phyloP scores from a whole-genome alignment of 92 coral and sea anemone genomes.

The Montipora capitata region DNA sequence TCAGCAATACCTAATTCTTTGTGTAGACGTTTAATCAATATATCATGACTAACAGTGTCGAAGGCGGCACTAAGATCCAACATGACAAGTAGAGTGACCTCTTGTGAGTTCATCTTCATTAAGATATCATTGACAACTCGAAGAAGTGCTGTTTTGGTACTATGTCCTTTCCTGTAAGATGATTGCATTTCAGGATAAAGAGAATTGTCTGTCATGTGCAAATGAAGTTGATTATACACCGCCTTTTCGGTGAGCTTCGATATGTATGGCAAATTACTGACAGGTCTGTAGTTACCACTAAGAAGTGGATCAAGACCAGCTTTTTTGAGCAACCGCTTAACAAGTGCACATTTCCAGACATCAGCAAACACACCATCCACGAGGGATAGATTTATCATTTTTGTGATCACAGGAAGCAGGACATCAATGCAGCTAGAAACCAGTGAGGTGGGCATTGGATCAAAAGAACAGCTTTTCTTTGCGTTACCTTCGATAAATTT shows the following conservation, averaged over 20 bases:
- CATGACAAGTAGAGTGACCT: constrained; percentile 54
- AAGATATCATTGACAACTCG: constrained; percentile 49
- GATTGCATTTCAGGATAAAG: constrained; percentile 58
- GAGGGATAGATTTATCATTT: no score
- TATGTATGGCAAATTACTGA: no score
- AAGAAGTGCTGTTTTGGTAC: constrained; percentile 65
- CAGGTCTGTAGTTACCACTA: no score
- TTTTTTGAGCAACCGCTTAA: no score
- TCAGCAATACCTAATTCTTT: constrained; percentile 39
- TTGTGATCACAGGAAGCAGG: no score
- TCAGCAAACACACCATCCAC: no score
- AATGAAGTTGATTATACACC: constrained; percentile 52
- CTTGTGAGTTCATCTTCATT: constrained; percentile 62
- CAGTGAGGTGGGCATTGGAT: no score
- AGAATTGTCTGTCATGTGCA: constrained; percentile 24
- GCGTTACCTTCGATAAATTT: no score
- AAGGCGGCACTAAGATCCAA: constrained; percentile 38
- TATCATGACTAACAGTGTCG: constrained; percentile 14
- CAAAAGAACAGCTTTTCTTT: no score
- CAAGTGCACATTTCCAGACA: no score
- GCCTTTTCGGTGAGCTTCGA: no score
- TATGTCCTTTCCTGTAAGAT: constrained; percentile 23
- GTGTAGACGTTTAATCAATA: constrained; percentile 34
- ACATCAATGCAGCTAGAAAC: background rate
- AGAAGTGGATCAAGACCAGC: no score